Base-by-base conservation (phyloP, 2,888 invertebrate genomes). In the Ischnura elegans region DNA sequence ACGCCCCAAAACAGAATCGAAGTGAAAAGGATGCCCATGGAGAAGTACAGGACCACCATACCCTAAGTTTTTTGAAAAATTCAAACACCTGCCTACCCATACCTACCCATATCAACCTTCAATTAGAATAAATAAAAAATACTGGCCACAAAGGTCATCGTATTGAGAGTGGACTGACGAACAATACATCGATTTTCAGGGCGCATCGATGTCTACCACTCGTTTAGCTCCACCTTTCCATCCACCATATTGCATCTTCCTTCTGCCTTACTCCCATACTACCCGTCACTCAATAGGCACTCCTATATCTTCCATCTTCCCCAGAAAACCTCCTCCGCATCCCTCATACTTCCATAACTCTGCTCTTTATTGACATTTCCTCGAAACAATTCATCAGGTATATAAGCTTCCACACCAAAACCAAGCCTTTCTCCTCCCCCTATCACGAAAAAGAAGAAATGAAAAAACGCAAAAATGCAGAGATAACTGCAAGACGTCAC, bases 301-400 rank as follows among this genome's bases (percentile, higher is more conserved):
- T 76, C 36, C 36, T n/a, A 16, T 36, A 29, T 61, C 76, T 36
- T 76, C 36, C 29, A 76, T 76, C 76, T 76, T 76, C 10, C 76
- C 29, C 36, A 29, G 10, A 25, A 16, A 76, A 76, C 29, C 76
- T 76, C 25, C 76, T 36, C 13, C 76, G 76, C 36, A 76, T 76
- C 76, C 76, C 76, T 76, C n/a, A n/a, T 76, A 76, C 76, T 76
- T 36, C 36, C 76, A 76, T 76, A 76, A 76, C 76, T 36, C 76
- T 16, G 76, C 36, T 76, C 76, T 36, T 76, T 76, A 76, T 76
- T 76, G 76, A 36, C 76, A 16, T 76, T 76, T 76, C 76, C 76
- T 10, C 76, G 29, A 76, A 76, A 36, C 36, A 36, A 36, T 76
- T 76, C 76, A 76, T 76, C 76, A 76, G 76, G 36, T n/a, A 36